Evolutionary conservation across 1,140 invertebrate genomes (phyloP), one percentile per base, ranked within the genome.

Genomic region (Leptonema lineaticorne): DNA sequence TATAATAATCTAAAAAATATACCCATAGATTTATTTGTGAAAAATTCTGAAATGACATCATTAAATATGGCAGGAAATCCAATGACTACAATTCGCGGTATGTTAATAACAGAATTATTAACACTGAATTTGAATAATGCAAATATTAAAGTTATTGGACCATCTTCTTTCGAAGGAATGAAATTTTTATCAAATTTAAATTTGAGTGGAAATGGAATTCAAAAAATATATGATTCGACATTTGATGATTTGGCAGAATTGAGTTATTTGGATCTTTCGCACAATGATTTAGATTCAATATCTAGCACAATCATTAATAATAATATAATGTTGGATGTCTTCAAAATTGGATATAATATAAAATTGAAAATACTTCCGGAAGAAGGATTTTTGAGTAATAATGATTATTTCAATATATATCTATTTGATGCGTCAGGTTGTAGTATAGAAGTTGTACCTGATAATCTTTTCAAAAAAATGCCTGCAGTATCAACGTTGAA

Each of bases 371-470:
- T 82, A 53, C 76, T 90, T 48, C 87, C 88, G 1, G 79, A 82
- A 4, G 81, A 85, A 70, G 85, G 85, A 22, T 86, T 86, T 73
- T 74, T 78, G 11, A 84, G 83, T 70, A 82, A 82, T 37, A 81
- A 81, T 28, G 83, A 84, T 64, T 41, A 41, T 11, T 87, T 87
- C 69, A 88, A 85, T 50, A 82, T 89, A 56, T 89, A 87, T 74
- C 82, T 85, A 20, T 85, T 90, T 68, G 89, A 90, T 72, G 84
- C 88, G 11, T 86, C 88, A 0, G 85, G 89, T 73, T 90, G 89
- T 72, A 88, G 87, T 27, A 78, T 91, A 14, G 79, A 83, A 26
- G 82, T 81, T 41, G 75, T 91, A 41, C 81, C 82, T 22, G 81
- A 86, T 46, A 83, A 85, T 67, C 86, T 86, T 1, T 85, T 90